These are phyloP conservation scores for Notocelia uddmanniana DNA, from an alignment of 2,888 invertebrate genomes.

Conservation along the genomic window DNA sequence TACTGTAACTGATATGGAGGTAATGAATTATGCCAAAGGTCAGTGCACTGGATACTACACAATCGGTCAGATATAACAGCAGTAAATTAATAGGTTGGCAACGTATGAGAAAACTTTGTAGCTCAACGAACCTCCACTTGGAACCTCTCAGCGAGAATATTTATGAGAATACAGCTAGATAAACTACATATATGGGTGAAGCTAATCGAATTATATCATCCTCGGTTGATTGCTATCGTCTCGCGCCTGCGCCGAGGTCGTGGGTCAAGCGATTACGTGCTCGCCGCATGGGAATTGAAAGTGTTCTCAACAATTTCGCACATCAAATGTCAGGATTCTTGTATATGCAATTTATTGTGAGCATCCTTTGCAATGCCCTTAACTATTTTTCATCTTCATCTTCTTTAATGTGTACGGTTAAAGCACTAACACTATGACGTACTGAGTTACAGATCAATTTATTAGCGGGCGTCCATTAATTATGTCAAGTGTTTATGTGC, in stretches of 20 bases:
- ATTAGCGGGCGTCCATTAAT: too few relatives aligned
- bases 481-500: too few relatives aligned
- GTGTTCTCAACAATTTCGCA: constrained; percentile 26
- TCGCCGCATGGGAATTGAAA: constrained; percentile 42
- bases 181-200: constrained; percentile 13
- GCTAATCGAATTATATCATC: constrained; percentile 32
- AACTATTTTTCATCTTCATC: too few relatives aligned
- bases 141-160: not conserved
- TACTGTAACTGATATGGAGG: too few relatives aligned
- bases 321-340: constrained; percentile 35
- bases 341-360: constrained; percentile 8
- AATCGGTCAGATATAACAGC: too few relatives aligned
- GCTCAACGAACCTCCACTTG: not conserved
- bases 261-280: constrained; percentile 44
- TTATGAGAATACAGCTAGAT: not conserved
- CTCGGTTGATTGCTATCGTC: constrained; percentile 18
- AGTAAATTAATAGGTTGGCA: too few relatives aligned
- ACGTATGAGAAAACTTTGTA: not conserved
- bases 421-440: too few relatives aligned
- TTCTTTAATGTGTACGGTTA: too few relatives aligned
- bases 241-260: constrained; percentile 27
- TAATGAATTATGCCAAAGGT: too few relatives aligned
- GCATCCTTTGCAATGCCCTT: not conserved
- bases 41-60: too few relatives aligned
- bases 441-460: too few relatives aligned